Evolutionary conservation across 2,797 vertebrate genomes (phyloP).

Genomic region (Taeniopygia guttata): DNA sequence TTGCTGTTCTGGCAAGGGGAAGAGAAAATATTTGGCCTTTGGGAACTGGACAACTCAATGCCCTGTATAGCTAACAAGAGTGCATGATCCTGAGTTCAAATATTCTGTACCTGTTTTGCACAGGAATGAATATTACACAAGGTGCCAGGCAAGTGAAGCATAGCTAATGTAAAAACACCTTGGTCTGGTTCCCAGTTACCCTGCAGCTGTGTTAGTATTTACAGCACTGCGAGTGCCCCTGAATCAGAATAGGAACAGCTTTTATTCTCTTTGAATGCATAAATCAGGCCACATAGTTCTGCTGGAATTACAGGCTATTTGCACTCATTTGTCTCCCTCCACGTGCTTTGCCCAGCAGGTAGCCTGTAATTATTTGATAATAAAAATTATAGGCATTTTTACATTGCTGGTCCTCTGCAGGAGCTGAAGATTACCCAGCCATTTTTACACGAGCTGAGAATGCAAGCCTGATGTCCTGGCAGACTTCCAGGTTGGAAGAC

Average conservation of each 20-base stretch:
- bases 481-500: constrained; percentile 37
- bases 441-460: constrained; percentile 22
- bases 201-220: constrained; percentile 61
- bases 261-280: not conserved
- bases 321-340: constrained; percentile 39
- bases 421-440: constrained; percentile 49
- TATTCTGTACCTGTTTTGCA: constrained; percentile 44
- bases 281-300: constrained; percentile 21
- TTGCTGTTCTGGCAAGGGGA: constrained; percentile 18
- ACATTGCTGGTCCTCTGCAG: constrained; percentile 35
- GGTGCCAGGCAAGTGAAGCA: constrained; percentile 58
- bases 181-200: constrained; percentile 44
- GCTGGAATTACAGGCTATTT: constrained; percentile 44
- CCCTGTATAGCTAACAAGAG: constrained; percentile 14
- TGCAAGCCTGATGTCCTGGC: constrained; percentile 52
- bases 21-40: constrained; percentile 52
- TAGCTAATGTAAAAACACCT: constrained; percentile 55
- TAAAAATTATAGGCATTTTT: constrained; percentile 59
- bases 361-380: constrained; percentile 60
- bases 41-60: constrained; percentile 8
- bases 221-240: not conserved
- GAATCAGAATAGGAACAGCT: constrained; percentile 25
- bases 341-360: constrained; percentile 50
- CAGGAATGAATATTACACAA: constrained; percentile 43
- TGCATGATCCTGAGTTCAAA: constrained; percentile 8